Conservation (phyloP, 2,797 vertebrate genomes). For the Spinus pinus region DNA sequence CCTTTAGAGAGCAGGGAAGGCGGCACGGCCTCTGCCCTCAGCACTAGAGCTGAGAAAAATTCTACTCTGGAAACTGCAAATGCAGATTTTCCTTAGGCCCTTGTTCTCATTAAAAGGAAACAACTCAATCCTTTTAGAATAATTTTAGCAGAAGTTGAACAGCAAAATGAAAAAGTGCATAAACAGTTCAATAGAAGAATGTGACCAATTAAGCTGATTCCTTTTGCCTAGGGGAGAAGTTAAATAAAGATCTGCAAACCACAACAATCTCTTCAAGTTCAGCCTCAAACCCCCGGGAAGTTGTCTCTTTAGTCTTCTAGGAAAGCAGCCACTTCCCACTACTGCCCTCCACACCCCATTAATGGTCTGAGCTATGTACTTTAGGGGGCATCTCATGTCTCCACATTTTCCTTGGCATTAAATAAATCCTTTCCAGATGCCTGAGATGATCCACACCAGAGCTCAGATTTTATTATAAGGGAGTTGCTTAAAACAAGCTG, state of each 20-base stretch:
- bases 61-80: neutral
- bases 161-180: slow-evolving; percentile 1
- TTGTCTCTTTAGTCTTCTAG: neutral
- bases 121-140: neutral
- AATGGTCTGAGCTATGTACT: neutral
- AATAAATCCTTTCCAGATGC: slow-evolving; percentile 34
- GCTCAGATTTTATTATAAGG: neutral
- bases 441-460: neutral
- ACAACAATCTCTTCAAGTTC: slow-evolving; percentile 25
- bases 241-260: slow-evolving; percentile 49
- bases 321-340: slow-evolving; percentile 6
- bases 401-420: slow-evolving; percentile 7
- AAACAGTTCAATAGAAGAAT: slow-evolving; percentile 14
- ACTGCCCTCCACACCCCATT: neutral
- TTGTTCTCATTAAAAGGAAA: slow-evolving; percentile 8
- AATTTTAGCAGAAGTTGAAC: slow-evolving; percentile 2
- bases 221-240: slow-evolving; percentile 1
- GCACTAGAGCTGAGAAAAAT: neutral
- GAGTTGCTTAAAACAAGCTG: neutral
- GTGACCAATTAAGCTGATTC: neutral
- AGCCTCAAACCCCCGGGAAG: neutral
- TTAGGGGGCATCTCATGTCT: neutral
- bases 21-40: neutral
- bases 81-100: neutral
- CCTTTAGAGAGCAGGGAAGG: neutral